Evolutionary conservation across 2,888 invertebrate genomes (phyloP).

Genomic region (Aleiodes testaceus): DNA sequence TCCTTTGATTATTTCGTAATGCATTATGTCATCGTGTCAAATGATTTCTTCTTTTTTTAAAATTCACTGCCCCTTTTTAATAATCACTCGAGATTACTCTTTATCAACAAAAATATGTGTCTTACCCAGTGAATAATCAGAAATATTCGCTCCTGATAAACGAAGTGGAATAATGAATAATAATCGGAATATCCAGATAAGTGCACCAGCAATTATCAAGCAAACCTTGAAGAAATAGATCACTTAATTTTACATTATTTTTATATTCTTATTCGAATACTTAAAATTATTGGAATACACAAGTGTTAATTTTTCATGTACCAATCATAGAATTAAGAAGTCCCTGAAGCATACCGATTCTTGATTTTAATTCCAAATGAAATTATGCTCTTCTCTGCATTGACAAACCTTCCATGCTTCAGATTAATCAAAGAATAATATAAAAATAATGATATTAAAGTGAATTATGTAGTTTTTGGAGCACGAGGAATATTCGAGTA

Average conservation of each 20-base stretch:
- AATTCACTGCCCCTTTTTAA: no score
- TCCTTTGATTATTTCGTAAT: no score
- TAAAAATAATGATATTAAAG: no score
- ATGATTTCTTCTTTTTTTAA: no score
- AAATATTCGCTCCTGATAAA: neutral
- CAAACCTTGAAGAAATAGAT: constrained; percentile 46
- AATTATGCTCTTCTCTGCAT: neutral
- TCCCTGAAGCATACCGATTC: constrained; percentile 65
- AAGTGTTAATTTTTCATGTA: constrained; percentile 53
- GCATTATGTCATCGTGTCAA: no score
- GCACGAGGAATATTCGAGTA: neutral
- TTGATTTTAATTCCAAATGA: neutral
- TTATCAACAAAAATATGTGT: neutral
- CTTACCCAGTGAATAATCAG: neutral
- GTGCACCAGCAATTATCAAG: constrained; percentile 41
- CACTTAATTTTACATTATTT: neutral
- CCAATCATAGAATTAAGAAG: constrained; percentile 64
- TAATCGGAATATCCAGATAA: constrained; percentile 49
- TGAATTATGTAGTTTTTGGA: neutral
- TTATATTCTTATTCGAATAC: neutral
- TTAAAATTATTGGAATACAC: neutral
- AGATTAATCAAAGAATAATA: neutral
- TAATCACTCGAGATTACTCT: neutral
- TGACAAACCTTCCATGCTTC: constrained; percentile 3
- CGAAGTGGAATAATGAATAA: neutral